Conservation (phyloP, 2,113 vertebrate species). For the Plotosus lineatus region DNA sequence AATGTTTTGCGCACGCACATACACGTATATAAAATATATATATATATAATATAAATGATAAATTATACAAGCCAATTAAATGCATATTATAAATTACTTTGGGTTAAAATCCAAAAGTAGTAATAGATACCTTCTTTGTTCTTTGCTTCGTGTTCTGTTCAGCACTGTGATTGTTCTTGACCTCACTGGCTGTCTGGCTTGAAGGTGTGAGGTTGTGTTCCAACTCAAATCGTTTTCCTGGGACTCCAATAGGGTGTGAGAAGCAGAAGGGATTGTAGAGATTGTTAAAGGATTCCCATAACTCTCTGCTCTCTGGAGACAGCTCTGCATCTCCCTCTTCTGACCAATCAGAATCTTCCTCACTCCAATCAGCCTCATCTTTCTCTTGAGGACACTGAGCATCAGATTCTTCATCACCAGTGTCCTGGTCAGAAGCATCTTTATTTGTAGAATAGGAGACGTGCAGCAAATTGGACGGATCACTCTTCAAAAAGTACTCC, state of each 20-base stretch:
- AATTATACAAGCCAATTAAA: no score
- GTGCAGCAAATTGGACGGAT: slow-evolving; percentile 46
- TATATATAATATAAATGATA: no score
- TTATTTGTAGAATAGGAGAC: slow-evolving; percentile 36
- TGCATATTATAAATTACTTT: no score
- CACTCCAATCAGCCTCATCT: neutral
- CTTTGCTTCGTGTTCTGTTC: neutral
- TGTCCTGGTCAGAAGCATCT: neutral
- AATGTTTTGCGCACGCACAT: no score
- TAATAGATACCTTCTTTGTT: slow-evolving; percentile 38
- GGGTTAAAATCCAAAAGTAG: no score
- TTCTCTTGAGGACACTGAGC: neutral
- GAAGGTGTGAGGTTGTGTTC: neutral
- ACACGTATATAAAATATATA: no score
- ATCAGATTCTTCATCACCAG: neutral
- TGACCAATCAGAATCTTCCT: slow-evolving; percentile 43
- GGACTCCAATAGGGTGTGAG: slow-evolving; percentile 9
- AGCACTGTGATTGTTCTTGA: neutral
- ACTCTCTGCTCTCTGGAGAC: slow-evolving; percentile 36
- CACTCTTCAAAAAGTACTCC: slow-evolving; percentile 45
- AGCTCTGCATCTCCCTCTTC: slow-evolving; percentile 41
- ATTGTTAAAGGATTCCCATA: slow-evolving; percentile 47
- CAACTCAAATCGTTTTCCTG: neutral
- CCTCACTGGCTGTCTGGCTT: neutral
- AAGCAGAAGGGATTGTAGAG: slow-evolving; percentile 43